Percentiles rank a stretch among this genome's conserved stretches.
phyloP scores from a whole-genome alignment of 2,113 vertebrate species.

The Onychostruthus taczanowskii region DNA sequence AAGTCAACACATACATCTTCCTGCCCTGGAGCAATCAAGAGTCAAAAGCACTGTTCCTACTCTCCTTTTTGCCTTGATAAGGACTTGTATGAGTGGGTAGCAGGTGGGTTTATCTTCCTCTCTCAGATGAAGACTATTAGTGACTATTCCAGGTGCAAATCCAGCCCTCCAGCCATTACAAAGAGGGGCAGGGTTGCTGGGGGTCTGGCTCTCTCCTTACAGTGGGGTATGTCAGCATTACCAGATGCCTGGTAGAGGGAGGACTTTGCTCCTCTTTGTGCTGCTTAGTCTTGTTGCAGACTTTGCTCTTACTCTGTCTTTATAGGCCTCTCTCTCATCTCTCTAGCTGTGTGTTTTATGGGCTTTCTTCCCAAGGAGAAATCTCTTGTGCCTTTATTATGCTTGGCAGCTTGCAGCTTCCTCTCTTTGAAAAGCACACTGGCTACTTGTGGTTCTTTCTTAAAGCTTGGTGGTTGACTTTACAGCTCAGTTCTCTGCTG shows the following conservation, averaged over 20 bases:
- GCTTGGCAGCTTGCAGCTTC: background rate
- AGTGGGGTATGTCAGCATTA: background rate
- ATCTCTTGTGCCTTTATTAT: background rate
- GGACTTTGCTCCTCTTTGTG: background rate
- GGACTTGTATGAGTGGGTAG: background rate
- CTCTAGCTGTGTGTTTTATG: background rate
- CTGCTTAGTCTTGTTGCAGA: background rate
- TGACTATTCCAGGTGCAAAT: background rate
- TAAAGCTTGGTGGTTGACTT: background rate
- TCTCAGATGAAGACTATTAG: background rate
- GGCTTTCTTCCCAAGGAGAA: background rate
- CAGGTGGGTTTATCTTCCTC: background rate
- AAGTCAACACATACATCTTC: background rate
- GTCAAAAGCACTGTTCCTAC: background rate
- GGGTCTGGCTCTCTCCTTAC: background rate
- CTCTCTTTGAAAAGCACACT: background rate
- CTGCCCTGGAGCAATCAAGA: background rate
- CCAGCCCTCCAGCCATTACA: background rate
- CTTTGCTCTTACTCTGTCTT: background rate
- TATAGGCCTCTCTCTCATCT: background rate
- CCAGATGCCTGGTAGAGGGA: background rate
- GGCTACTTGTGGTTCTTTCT: background rate
- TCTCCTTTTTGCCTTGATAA: background rate
- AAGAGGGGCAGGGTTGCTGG: background rate
- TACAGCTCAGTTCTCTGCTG: background rate